phyloP scores from a whole-genome alignment of 2,888 invertebrate genomes.

The Mycogona germanica region DNA sequence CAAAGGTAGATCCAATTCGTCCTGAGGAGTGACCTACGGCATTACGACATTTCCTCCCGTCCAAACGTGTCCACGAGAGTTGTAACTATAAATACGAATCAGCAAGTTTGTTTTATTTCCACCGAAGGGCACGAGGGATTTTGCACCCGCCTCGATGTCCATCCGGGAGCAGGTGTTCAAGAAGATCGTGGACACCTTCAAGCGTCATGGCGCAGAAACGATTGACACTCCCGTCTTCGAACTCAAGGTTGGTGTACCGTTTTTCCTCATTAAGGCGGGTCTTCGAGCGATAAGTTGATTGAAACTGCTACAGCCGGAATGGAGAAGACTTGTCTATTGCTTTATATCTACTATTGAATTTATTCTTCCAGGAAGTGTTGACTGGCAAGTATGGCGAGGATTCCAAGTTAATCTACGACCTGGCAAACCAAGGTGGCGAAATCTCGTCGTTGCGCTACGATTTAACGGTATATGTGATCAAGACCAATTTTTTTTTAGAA shows the following conservation, averaged over 20 bases:
- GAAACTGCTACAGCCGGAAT: neutral
- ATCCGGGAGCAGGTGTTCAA: slow-evolving; percentile 65
- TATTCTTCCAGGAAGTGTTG: slow-evolving; percentile 62
- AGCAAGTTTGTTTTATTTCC: neutral
- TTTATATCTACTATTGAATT: neutral
- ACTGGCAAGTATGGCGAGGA: slow-evolving; percentile 99
- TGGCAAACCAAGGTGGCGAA: slow-evolving; percentile 98
- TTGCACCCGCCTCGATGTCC: slow-evolving; percentile 88
- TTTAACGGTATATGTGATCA: slow-evolving; percentile 63
- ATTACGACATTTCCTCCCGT: neutral
- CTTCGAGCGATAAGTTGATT: neutral
- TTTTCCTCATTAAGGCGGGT: neutral
- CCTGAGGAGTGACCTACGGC: neutral
- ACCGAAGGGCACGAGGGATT: slow-evolving; percentile 71
- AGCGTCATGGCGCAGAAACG: slow-evolving; percentile 93
- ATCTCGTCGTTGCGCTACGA: slow-evolving; percentile 92
- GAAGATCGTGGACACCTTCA: slow-evolving; percentile 78
- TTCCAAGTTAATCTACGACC: slow-evolving; percentile 94
- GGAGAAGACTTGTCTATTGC: neutral
- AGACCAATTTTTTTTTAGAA: slow-evolving; percentile 2
- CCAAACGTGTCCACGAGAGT: neutral
- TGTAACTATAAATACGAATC: neutral
- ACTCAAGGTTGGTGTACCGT: slow-evolving; percentile 54
- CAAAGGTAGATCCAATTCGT: slow-evolving; percentile 22
- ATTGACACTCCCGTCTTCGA: slow-evolving; percentile 99